A percentile compares a stretch with the other conserved stretches of the same genome.
These are phyloP conservation scores for Cyclura pinguis DNA, from an alignment of 2,797 vertebrate genomes.

Conservation along the genomic window DNA sequence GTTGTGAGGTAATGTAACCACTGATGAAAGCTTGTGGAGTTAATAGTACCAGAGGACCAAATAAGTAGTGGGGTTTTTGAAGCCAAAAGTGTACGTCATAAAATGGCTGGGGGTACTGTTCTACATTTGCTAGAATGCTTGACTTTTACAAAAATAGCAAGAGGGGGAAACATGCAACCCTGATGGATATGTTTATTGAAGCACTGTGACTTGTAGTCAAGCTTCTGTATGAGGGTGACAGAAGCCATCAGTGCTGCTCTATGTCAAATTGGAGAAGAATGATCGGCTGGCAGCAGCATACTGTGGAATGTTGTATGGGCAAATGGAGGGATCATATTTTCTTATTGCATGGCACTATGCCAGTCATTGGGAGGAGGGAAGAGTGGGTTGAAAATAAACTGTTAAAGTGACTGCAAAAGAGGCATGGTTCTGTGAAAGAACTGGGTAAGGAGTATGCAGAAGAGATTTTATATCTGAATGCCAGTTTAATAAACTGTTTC, in stretches of 20 bases:
- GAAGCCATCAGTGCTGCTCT: neutral
- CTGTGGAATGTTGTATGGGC: neutral
- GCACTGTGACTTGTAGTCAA: neutral
- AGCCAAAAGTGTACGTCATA: slow-evolving; percentile 62
- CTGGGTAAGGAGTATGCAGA: neutral
- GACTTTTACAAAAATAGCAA: slow-evolving; percentile 8
- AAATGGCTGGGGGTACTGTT: slow-evolving; percentile 54
- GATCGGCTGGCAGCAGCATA: neutral
- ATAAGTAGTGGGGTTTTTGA: slow-evolving; percentile 46
- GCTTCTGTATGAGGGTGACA: neutral
- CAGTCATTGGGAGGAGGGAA: neutral
- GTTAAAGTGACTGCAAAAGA: neutral
- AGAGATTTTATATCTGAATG: neutral
- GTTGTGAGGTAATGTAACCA: slow-evolving; percentile 65
- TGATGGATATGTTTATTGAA: slow-evolving; percentile 18
- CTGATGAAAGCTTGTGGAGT: slow-evolving; percentile 61
- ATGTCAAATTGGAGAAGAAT: neutral
- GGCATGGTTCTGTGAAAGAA: neutral
- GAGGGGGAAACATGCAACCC: neutral
- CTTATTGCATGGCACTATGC: neutral
- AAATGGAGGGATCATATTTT: slow-evolving; percentile 16
- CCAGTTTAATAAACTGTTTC: neutral
- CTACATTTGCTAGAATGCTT: slow-evolving; percentile 47
- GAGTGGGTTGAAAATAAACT: no score
- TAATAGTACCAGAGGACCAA: slow-evolving; percentile 25